phyloP scores from a whole-genome alignment of 2,797 vertebrate genomes.

The Brachyalestes nurse region DNA sequence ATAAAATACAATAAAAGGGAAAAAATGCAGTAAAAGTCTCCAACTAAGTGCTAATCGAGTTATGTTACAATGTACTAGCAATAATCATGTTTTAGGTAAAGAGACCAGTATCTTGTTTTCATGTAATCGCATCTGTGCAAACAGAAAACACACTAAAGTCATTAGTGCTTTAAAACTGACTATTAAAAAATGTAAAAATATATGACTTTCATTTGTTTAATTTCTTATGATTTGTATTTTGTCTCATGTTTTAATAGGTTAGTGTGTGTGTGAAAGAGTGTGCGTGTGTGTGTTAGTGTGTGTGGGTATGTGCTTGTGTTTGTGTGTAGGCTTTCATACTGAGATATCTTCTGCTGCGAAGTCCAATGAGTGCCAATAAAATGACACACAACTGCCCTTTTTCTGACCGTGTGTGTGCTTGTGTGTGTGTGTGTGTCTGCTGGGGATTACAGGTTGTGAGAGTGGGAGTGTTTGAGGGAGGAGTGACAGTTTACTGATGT shows the following conservation, averaged over 20 bases:
- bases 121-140: neutral
- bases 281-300: neutral
- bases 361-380: slow-evolving; percentile 4
- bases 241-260: neutral
- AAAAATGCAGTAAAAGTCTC: neutral
- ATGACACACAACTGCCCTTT: slow-evolving; percentile 23
- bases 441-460: neutral
- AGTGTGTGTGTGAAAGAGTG: neutral
- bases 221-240: neutral
- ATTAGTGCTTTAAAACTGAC: neutral
- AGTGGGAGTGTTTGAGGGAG: slow-evolving; percentile 13
- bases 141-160: neutral
- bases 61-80: neutral
- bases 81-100: neutral
- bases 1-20: no score
- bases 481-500: slow-evolving; percentile 12
- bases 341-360: slow-evolving; percentile 10
- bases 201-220: slow-evolving; percentile 6
- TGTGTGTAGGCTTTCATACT: slow-evolving; percentile 15
- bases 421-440: slow-evolving; percentile 13
- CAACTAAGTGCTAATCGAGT: neutral
- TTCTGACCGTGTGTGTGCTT: slow-evolving; percentile 22
- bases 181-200: neutral
- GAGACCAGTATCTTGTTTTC: neutral
- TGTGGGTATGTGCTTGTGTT: neutral